A percentile compares a stretch with the other conserved stretches of the same genome.
phyloP scores from a whole-genome alignment of 2,113 vertebrate genomes.

The Copsychus sechellarum region DNA sequence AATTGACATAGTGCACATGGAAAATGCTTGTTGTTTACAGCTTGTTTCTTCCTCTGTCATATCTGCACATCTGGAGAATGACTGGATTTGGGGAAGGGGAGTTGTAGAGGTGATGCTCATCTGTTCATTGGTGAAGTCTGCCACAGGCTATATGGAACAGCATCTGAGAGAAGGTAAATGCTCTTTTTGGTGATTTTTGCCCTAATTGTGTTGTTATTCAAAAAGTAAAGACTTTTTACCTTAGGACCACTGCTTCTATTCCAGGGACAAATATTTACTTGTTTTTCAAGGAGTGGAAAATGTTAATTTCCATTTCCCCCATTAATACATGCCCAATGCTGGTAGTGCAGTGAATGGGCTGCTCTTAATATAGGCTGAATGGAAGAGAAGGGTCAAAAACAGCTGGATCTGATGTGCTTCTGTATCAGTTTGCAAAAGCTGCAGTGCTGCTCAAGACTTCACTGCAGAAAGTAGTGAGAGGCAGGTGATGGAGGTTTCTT shows the following conservation, averaged over 20 bases:
- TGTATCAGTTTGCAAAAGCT: background rate
- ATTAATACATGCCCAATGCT: background rate
- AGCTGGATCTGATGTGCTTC: background rate
- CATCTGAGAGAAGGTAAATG: background rate
- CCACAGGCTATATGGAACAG: background rate
- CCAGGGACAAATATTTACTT: background rate
- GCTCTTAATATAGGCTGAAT: background rate
- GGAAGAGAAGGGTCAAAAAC: background rate
- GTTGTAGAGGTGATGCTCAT: background rate
- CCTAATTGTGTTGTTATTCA: background rate
- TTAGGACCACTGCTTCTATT: background rate
- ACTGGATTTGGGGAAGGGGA: background rate
- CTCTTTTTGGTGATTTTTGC: background rate
- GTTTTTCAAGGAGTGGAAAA: background rate
- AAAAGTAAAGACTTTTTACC: background rate
- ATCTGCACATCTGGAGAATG: background rate
- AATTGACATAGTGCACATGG: accelerated
- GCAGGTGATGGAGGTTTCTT: background rate
- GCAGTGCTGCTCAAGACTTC: background rate
- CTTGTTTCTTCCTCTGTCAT: background rate
- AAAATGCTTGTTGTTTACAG: background rate
- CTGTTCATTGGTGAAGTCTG: background rate
- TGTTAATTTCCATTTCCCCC: background rate
- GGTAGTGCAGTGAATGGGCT: background rate
- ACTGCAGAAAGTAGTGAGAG: background rate